These are phyloP conservation scores for Ranitomeya imitator DNA, from an alignment of 2,113 vertebrate species.

Conservation along the genomic window DNA sequence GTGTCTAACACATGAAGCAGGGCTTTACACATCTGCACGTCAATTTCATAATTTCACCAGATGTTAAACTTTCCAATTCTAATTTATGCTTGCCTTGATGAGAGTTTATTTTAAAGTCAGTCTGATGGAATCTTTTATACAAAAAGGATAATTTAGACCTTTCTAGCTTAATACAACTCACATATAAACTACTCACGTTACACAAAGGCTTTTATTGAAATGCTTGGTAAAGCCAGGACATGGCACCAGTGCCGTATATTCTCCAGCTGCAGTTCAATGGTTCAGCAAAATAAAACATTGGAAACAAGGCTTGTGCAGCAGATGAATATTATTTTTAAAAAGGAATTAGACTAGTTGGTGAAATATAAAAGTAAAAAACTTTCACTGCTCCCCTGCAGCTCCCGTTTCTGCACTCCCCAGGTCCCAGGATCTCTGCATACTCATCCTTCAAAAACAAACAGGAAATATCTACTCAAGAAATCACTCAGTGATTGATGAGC, in stretches of 20 bases:
- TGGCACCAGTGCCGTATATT: not conserved
- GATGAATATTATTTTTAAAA: no score
- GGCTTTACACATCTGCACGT: constrained; percentile 11
- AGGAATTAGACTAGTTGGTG: no score
- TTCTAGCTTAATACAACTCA: not conserved
- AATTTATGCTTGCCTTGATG: not conserved
- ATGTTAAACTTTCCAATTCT: not conserved
- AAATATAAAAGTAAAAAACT: no score
- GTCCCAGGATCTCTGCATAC: no score
- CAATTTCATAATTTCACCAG: not conserved
- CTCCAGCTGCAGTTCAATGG: not conserved
- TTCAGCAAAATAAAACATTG: not conserved
- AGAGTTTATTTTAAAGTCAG: constrained; percentile 8
- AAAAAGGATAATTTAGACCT: not conserved
- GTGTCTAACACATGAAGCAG: not conserved
- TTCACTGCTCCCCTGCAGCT: no score
- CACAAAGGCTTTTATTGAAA: not conserved
- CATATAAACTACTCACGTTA: not conserved
- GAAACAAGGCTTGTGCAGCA: not conserved
- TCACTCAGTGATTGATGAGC: no score
- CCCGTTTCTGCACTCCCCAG: no score
- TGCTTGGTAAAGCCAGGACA: not conserved
- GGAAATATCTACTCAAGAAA: no score
- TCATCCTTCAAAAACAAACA: no score
- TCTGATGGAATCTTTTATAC: not conserved